Evolutionary conservation across 2,797 vertebrate genomes (phyloP).

Genomic region (Hipposideros larvatus): DNA sequence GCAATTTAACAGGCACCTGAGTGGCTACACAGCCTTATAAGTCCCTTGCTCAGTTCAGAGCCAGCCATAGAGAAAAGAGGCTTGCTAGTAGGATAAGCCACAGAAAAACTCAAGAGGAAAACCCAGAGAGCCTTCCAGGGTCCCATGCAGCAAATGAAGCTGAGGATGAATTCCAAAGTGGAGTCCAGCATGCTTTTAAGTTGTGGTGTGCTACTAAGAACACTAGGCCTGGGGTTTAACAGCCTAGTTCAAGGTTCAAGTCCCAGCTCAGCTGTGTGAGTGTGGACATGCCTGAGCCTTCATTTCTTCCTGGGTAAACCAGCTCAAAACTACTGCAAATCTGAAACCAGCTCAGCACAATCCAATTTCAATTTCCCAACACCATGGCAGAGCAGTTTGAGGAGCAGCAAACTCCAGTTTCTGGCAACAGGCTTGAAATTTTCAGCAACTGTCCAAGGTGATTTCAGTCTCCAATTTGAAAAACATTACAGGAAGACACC

Average conservation of each 20-base stretch:
- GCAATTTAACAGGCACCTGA: not conserved
- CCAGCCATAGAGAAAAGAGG: not conserved
- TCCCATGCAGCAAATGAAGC: not conserved
- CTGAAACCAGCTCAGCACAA: not conserved
- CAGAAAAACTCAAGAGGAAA: slow-evolving; percentile 12
- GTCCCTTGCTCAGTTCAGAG: not conserved
- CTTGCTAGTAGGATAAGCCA: not conserved
- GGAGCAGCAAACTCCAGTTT: not conserved
- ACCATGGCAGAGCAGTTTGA: not conserved
- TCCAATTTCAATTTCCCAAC: not conserved
- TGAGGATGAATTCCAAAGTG: not conserved
- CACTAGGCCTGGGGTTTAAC: not conserved
- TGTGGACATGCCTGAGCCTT: not conserved
- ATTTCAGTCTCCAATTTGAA: not conserved
- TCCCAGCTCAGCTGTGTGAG: not conserved
- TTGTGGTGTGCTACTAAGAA: not conserved
- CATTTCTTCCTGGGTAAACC: not conserved
- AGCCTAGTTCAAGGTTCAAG: not conserved
- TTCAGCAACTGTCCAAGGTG: slow-evolving; percentile 4
- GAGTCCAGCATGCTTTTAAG: not conserved
- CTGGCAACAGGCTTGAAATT: not conserved
- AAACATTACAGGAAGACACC: not conserved
- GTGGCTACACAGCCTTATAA: not conserved
- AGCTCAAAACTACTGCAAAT: not conserved
- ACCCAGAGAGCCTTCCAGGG: not conserved